Evolutionary conservation across 2,113 vertebrate genomes (phyloP), one percentile per base, ranked within the genome.

Genomic region (Morone chrysops): DNA sequence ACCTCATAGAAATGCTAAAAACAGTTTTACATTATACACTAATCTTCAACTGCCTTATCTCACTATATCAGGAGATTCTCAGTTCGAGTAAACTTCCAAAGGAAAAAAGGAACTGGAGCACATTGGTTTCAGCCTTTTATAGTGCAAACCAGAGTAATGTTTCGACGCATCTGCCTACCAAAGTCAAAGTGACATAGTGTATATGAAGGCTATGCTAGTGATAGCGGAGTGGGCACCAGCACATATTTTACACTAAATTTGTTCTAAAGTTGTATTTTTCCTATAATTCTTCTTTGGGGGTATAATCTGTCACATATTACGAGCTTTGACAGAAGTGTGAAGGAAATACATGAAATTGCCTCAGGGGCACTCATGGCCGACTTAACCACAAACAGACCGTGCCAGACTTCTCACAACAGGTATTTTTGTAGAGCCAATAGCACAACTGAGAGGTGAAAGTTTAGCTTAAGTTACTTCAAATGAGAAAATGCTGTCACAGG

Each of bases 341-440:
- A 92, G 94, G 94, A 95, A 93, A 92, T 89, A 89, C 92, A 90
- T 87, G 69, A 92, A 92, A 90, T 80, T 62, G 90, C 92, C 93
- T 90, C 81, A 67, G 88, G 92, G 93, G 83, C 77, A 82, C 81
- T 82, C 90, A 90, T 88, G 87, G 92, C 81, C 89, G 78, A 89
- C 90, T 92, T 95, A 96, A 96, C 89, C 84, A 95, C 93, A 95
- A 96, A 92, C 95, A 96, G 95, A 95, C 95, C 90, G 47, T 92
- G 87, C 38, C 86, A 45, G 85, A 90, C 91, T 89, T 90, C 89
- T 93, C 87, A 93, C 93, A 93, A 94, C 93, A 95, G 92, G 90
- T 93, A 94, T 90, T 92, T 94, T 71, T 91, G 83, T 80, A 51
- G 87, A 86, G 85, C 85, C 90, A 90, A 89, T 86, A 90, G 88